Evolutionary conservation across 2,113 vertebrate genomes (phyloP).

Genomic region (Carassius gibelio): DNA sequence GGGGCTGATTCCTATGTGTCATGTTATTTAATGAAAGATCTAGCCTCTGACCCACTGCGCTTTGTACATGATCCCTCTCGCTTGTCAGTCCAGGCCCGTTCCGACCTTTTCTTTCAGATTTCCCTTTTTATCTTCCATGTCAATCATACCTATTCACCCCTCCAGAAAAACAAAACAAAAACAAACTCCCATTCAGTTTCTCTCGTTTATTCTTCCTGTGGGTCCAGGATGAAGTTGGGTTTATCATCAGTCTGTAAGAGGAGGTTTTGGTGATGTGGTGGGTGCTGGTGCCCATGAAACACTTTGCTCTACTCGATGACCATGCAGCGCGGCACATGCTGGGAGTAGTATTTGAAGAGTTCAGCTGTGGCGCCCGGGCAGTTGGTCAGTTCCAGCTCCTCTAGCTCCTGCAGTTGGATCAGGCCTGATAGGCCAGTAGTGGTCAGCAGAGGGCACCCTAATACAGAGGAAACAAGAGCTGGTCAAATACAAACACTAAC

Average conservation of each 20-base stretch:
- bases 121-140: conserved; percentile 8
- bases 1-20: conserved; percentile 56
- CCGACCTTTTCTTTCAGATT: conserved; percentile 19
- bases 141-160: conserved; percentile 19
- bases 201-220: conserved; percentile 20
- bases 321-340: conserved; percentile 96
- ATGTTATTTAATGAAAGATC: conserved; percentile 47
- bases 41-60: conserved; percentile 48
- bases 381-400: conserved; percentile 97
- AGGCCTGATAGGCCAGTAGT: conserved; percentile 93
- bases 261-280: conserved; percentile 65
- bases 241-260: conserved; percentile 69
- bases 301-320: conserved; percentile 88
- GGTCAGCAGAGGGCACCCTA: conserved; percentile 96
- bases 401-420: conserved; percentile 95
- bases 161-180: conserved; percentile 9
- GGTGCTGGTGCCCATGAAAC: conserved; percentile 38
- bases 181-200: background rate
- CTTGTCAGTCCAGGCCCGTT: conserved; percentile 36
- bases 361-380: conserved; percentile 95
- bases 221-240: conserved; percentile 61
- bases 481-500: background rate
- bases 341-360: conserved; percentile 99
- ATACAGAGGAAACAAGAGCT: background rate
- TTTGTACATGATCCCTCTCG: conserved; percentile 40